These are phyloP conservation scores for Xylocopa sonorina DNA, from an alignment of 1,140 invertebrate genomes.

Conservation along the genomic window DNA sequence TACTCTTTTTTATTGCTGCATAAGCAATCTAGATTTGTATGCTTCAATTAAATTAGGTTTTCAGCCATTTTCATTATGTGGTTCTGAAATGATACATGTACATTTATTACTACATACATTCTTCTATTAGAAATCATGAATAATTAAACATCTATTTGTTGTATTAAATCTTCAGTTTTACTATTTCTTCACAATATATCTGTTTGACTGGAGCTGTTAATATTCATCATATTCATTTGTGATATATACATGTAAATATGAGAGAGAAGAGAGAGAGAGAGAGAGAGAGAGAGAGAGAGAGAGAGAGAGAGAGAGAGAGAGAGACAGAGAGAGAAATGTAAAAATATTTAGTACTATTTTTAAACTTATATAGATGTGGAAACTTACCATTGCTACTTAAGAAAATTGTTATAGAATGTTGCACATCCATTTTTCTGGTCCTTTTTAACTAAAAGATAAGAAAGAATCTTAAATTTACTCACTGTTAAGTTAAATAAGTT, in stretches of 20 bases:
- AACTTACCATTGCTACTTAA: conserved; percentile 25
- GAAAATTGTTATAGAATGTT: neutral
- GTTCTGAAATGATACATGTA: conserved; percentile 14
- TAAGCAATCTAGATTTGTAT: too few relatives aligned
- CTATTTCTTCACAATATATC: conserved; percentile 67
- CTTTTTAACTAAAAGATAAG: conserved; percentile 21
- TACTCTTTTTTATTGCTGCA: neutral
- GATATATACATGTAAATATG: neutral
- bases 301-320: too few relatives aligned
- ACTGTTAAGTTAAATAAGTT: neutral
- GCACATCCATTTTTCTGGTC: neutral
- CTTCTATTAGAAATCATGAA: neutral
- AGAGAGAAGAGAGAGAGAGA: conserved; percentile 5
- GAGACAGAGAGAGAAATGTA: too few relatives aligned
- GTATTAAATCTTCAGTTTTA: conserved; percentile 47
- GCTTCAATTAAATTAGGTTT: neutral
- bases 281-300: too few relatives aligned
- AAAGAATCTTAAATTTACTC: neutral
- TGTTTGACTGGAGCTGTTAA: conserved; percentile 68
- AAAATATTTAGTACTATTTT: neutral
- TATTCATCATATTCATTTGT: conserved; percentile 64
- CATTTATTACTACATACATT: neutral
- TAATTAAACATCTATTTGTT: neutral
- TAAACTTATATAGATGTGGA: neutral
- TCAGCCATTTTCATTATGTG: conserved; percentile 16